Conservation (phyloP, 1,140 invertebrate species). For the Drosophila neocordata region DNA sequence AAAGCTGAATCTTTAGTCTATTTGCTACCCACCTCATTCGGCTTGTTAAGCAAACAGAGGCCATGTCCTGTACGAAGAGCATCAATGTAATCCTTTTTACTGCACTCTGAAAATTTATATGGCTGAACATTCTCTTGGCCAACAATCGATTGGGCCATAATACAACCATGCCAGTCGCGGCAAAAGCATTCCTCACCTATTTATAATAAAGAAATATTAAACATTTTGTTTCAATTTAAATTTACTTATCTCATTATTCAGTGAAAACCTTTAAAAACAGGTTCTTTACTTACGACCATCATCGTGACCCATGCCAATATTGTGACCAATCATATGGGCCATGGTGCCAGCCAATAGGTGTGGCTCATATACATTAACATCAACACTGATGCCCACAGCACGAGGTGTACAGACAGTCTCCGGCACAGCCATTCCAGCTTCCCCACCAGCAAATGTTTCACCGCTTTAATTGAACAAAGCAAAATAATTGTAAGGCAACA, state of each 20-base stretch:
- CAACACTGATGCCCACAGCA: constrained; percentile 95
- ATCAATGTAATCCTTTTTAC: constrained; percentile 92
- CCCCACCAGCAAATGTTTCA: constrained; percentile 90
- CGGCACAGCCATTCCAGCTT: constrained; percentile 95
- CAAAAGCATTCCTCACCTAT: constrained; percentile 90
- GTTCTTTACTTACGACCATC: constrained; percentile 88
- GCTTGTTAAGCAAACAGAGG: constrained; percentile 94
- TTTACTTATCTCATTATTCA: too few species aligned
- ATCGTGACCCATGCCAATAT: constrained; percentile 97
- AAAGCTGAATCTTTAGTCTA: not conserved
- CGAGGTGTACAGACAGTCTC: constrained; percentile 95
- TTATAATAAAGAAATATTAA: too few species aligned
- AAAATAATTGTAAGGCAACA: not conserved
- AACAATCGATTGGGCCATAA: constrained; percentile 96
- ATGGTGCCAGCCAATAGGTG: constrained; percentile 96
- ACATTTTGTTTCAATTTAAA: too few species aligned
- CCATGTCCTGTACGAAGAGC: constrained; percentile 90
- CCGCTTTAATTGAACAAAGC: constrained; percentile 86
- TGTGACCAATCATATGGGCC: constrained; percentile 98
- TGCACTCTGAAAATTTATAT: constrained; percentile 96
- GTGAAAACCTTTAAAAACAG: not conserved
- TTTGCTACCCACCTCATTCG: constrained; percentile 89
- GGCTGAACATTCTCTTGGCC: constrained; percentile 95
- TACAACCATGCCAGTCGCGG: constrained; percentile 97
- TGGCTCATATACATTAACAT: constrained; percentile 95